Conservation (phyloP, 2,113 vertebrate species). For the Clupea harengus region DNA sequence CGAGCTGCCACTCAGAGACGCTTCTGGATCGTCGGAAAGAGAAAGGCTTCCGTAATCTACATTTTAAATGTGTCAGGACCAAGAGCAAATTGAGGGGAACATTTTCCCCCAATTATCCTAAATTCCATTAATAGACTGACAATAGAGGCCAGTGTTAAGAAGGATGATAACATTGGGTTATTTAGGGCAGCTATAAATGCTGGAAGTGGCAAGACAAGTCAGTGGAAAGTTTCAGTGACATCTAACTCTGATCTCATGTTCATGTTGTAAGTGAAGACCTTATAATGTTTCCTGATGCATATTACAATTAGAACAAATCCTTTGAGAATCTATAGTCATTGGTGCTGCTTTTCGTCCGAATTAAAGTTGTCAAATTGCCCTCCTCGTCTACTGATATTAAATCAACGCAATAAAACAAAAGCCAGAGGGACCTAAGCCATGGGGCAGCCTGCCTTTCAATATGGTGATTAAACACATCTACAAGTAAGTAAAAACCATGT, state of each 20-base stretch:
- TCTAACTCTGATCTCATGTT: neutral
- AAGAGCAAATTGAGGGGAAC: neutral
- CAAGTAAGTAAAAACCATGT: neutral
- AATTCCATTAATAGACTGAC: conserved; percentile 22
- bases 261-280: neutral
- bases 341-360: neutral
- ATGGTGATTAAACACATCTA: neutral
- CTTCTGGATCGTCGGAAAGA: neutral
- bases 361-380: neutral
- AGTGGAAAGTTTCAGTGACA: conserved; percentile 56
- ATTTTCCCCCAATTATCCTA: conserved; percentile 13
- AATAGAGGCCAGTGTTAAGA: neutral
- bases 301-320: neutral
- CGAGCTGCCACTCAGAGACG: conserved; percentile 21
- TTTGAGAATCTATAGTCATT: neutral
- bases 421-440: neutral
- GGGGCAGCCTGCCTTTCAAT: neutral
- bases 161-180: neutral
- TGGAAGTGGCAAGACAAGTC: neutral
- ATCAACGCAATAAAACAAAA: neutral
- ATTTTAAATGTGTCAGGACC: conserved; percentile 16
- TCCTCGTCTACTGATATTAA: neutral
- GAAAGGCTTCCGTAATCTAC: neutral
- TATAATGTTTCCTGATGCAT: neutral
- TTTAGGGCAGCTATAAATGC: conserved; percentile 9